Evolutionary conservation across 2,113 vertebrate species (phyloP).

Genomic region (Embiotoca jacksoni): DNA sequence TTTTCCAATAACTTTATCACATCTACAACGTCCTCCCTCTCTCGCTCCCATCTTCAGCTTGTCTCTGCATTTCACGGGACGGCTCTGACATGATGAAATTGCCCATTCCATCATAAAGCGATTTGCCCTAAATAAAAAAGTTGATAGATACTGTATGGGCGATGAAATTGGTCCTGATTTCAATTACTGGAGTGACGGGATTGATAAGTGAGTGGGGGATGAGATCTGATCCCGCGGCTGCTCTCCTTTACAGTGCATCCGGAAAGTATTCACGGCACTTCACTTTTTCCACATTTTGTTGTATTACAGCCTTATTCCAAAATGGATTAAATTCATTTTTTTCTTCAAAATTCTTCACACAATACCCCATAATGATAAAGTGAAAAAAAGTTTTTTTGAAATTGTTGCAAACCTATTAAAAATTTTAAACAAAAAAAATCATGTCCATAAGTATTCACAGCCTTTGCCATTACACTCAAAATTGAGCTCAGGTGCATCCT

Average conservation of each 20-base stretch:
- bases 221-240: constrained; percentile 1
- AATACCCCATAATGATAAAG: no score
- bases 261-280: neutral
- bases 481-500: no score
- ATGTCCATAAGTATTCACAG: no score
- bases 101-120: constrained; percentile 45
- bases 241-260: neutral
- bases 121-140: constrained; percentile 58
- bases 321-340: no score
- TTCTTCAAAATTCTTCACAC: no score
- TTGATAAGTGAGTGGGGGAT: constrained; percentile 35
- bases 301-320: no score
- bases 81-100: constrained; percentile 24
- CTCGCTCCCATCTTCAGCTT: neutral
- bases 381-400: no score
- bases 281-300: no score
- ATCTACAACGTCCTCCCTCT: neutral
- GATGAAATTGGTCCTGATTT: constrained; percentile 53
- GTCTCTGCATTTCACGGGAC: constrained; percentile 5
- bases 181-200: constrained; percentile 30
- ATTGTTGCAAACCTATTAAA: no score
- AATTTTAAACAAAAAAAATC: no score
- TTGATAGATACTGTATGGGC: constrained; percentile 32
- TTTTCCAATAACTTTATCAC: constrained; percentile 6
- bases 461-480: no score